Base-by-base conservation (phyloP, 2,113 vertebrate genomes). In the Barnardius zonarius region DNA sequence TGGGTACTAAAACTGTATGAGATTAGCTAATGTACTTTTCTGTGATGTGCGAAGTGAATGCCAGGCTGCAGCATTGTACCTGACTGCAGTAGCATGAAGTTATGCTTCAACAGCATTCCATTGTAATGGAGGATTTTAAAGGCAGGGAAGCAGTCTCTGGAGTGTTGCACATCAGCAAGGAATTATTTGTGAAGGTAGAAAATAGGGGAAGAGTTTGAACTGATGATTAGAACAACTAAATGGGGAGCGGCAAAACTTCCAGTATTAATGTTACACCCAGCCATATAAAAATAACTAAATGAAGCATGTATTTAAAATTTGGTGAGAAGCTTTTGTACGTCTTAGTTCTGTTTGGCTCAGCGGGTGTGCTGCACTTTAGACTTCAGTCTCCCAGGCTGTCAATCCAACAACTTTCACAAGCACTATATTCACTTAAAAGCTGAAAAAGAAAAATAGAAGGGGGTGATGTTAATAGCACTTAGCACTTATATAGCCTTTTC, bases 341-440 rank as follows among this genome's bases (percentile, higher is more conserved):
- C 96, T 95, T 93, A 93, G 92, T 95, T 97, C 92, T 96, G 94
- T 90, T 93, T 85, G 94, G 86, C 96, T 91, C 96, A 96, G 95
- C 67, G 0, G 94, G 95, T 96, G 93, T 92, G 73, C 95, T 93
- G 94, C 95, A 95, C 95, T 97, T 97, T 95, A 96, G 91, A 70
- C 91, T 96, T 96, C 91, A 83, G 91, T 95, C 93, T 97, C 43
- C 31, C 64, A 74, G 79, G 84, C 95, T 97, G 95, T 97, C 97
- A 97, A 86, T 97, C 92, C 92, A 86, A 39, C 79, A 96, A 92
- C 80, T 93, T 96, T 83, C 80, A 74, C 57, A 88, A 88, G 75
- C 48, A 8, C 82, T 93, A 31, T 72, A 80, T 66, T 95, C 78
- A 68, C 86, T 96, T 96, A 94, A 92, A 95, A 93, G 63, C 78